Evolutionary conservation across 2,888 invertebrate genomes (phyloP).

Genomic region (Leucophenga maculata): DNA sequence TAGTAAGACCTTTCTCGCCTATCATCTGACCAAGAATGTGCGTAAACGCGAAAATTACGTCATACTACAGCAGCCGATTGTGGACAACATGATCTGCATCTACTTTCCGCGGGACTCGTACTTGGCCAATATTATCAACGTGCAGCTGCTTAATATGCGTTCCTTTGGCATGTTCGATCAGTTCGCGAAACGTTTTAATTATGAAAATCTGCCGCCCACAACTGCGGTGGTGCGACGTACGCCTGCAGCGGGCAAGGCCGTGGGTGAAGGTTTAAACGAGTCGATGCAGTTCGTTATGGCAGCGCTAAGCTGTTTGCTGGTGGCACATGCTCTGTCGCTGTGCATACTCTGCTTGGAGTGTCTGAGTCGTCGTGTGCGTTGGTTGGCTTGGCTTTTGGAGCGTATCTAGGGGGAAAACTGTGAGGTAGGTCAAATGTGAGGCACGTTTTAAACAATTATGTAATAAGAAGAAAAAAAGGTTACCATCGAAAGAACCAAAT

Average conservation of each 20-base stretch:
- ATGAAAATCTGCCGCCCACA: slow-evolving; percentile 25
- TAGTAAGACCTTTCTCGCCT: slow-evolving; percentile 39
- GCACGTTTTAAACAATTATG: too few relatives aligned
- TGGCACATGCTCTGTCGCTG: slow-evolving; percentile 21
- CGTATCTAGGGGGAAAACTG: neutral
- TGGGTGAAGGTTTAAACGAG: slow-evolving; percentile 12
- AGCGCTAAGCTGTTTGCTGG: slow-evolving; percentile 40
- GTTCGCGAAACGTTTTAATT: slow-evolving; percentile 14
- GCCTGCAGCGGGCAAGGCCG: neutral
- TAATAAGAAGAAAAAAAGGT: too few relatives aligned
- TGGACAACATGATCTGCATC: slow-evolving; percentile 49
- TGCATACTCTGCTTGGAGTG: slow-evolving; percentile 44
- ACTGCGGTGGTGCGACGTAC: neutral
- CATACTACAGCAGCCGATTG: slow-evolving; percentile 40
- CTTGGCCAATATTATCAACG: slow-evolving; percentile 30
- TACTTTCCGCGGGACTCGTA: slow-evolving; percentile 49
- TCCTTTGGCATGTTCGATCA: slow-evolving; percentile 46
- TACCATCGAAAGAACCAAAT: too few relatives aligned
- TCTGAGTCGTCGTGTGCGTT: slow-evolving; percentile 23
- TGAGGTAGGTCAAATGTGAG: too few relatives aligned
- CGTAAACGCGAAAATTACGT: slow-evolving; percentile 26
- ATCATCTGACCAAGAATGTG: slow-evolving; percentile 36
- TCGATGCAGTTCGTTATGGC: slow-evolving; percentile 45
- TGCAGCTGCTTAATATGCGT: slow-evolving; percentile 42
- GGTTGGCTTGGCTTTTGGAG: neutral